Base-by-base conservation (phyloP, 2,797 vertebrate species). In the Enteromius argenteus region DNA sequence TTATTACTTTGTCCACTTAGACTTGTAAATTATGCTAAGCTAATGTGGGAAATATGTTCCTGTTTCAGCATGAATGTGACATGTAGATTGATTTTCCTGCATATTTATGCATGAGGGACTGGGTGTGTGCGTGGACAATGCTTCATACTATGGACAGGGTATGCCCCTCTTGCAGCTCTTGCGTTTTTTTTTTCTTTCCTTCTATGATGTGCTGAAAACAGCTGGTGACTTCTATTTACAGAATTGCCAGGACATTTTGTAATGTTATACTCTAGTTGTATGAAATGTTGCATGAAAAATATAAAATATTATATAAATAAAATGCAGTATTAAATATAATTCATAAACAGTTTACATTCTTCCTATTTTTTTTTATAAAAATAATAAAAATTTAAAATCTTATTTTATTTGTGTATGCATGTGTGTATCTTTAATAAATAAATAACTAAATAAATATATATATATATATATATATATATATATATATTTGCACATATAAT, bases 101-200 rank as follows among this genome's bases (percentile, higher is more conserved):
- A 71, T 75, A 58, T 75, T 37, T 79, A 69, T 87, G 85, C 87
- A 83, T 88, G 86, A 80, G 88, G 91, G 91, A 89, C 85, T 91
- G 93, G 94, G 92, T 88, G 93, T 93, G 93, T 93, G 86, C 90
- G 76, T 82, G 87, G 87, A 89, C 79, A 86, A 87, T 91, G 87
- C 80, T 91, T 58, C 60, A 81, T 69, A 64, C 53, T 86, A 80
- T 53, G 66, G 81, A 86, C 69, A 79, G 35, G 79, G 85, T 81
- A 13, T 73, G 49, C 37, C 74, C 51, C 44, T 75, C 71, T 74
- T 74, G 35, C 81, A 67, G 81, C 46, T 76, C 58, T 73, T 73
- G 71, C 4, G 3, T 11, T 13, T 60, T 30, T 27, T 27, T 44
- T 39, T 11, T 39, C 11, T 37, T 35, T 9, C 30, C 35, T 11